phyloP scores from a whole-genome alignment of 2,113 vertebrate species.

The Odontophorus gujanensis region DNA sequence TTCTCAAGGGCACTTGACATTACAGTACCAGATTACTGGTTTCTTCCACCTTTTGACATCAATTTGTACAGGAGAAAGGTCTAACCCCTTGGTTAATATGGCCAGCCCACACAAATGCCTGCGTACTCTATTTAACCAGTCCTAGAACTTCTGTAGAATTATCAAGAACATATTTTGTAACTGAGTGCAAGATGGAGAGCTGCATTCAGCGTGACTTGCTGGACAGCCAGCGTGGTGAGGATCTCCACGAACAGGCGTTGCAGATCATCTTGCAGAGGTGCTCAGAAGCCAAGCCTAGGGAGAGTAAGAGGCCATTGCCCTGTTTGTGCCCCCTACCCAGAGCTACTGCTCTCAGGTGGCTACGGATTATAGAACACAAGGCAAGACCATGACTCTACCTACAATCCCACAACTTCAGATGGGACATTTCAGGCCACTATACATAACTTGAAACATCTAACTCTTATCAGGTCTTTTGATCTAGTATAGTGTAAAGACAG shows the following conservation, averaged over 20 bases:
- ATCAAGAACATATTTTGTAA: neutral
- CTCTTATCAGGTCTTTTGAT: neutral
- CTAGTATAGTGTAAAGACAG: neutral
- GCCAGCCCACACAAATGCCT: neutral
- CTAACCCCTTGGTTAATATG: accelerated
- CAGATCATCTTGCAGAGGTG: neutral
- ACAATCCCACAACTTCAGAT: neutral
- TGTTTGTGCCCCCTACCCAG: neutral
- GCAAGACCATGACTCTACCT: neutral
- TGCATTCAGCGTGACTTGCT: neutral
- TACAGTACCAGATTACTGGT: neutral
- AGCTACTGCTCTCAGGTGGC: neutral
- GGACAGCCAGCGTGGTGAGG: neutral
- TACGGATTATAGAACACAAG: accelerated
- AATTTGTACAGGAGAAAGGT: neutral
- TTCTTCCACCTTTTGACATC: neutral
- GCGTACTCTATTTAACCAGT: neutral
- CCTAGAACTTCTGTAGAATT: neutral
- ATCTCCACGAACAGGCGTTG: neutral
- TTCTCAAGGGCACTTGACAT: neutral
- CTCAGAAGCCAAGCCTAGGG: accelerated
- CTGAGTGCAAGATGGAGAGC: neutral
- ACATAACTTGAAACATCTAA: neutral
- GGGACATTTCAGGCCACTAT: neutral
- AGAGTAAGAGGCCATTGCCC: neutral